These are phyloP conservation scores for Scolopax rusticola DNA, from an alignment of 2,797 vertebrate genomes.

Conservation along the genomic window DNA sequence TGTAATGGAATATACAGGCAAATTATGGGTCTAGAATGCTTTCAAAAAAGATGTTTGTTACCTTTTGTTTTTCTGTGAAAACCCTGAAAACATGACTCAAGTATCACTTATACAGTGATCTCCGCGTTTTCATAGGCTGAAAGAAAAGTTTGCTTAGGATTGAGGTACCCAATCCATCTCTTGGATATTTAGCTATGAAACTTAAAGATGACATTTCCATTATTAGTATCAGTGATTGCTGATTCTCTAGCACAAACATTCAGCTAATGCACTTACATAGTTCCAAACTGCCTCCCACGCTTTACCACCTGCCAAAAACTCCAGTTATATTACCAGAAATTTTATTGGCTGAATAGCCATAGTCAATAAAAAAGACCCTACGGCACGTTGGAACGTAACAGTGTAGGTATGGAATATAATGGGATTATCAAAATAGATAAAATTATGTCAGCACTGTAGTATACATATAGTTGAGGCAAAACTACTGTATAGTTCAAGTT, in stretches of 20 bases:
- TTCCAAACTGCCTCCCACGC: neutral
- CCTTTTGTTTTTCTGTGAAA: neutral
- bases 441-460: neutral
- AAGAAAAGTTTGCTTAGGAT: neutral
- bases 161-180: neutral
- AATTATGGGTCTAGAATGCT: neutral
- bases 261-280: neutral
- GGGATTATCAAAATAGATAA: neutral
- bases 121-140: neutral
- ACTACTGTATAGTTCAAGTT: neutral
- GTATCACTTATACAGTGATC: neutral
- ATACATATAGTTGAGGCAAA: neutral
- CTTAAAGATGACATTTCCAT: neutral
- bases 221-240: slow-evolving; percentile 14
- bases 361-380: neutral
- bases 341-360: neutral
- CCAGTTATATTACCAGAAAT: neutral
- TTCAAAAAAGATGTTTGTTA: neutral
- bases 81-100: neutral
- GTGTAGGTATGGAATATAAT: neutral
- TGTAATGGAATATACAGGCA: neutral
- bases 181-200: slow-evolving; percentile 30
- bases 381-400: neutral
- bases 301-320: slow-evolving; percentile 31
- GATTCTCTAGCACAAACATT: slow-evolving; percentile 27